These are phyloP conservation scores for Odontocerum albicorne DNA, from an alignment of 2,888 invertebrate species.

Conservation along the genomic window DNA sequence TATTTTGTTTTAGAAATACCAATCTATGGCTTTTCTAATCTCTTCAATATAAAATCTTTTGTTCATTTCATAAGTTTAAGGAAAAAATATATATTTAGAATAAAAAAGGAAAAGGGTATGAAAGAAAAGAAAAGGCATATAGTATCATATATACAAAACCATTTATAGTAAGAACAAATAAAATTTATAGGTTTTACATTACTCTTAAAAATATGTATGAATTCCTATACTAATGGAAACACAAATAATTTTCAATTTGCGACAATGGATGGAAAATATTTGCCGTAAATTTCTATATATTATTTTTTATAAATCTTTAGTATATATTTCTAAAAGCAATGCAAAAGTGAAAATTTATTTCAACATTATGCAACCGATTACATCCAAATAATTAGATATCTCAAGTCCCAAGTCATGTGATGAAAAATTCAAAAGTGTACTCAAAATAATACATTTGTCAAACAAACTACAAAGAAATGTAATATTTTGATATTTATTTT, in stretches of 20 bases:
- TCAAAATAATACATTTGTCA: too few relatives aligned
- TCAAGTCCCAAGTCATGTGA: too few relatives aligned
- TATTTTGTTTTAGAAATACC: too few relatives aligned
- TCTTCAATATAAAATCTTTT: too few relatives aligned
- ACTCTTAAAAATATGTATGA: conserved; percentile 33
- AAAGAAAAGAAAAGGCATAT: conserved; percentile 11
- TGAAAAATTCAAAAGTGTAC: too few relatives aligned
- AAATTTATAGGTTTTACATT: conserved; percentile 33
- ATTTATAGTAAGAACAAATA: conserved; percentile 36
- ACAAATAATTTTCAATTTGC: conserved; percentile 26
- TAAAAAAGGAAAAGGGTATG: too few relatives aligned
- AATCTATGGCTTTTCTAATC: too few relatives aligned
- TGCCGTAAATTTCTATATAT: conserved; percentile 25
- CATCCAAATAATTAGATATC: too few relatives aligned
- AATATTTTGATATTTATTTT: too few relatives aligned
- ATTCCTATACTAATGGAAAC: conserved; percentile 35
- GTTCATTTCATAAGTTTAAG: too few relatives aligned
- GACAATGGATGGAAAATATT: conserved; percentile 31
- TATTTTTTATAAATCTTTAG: conserved; percentile 7
- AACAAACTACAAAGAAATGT: too few relatives aligned
- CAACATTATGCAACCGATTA: conserved; percentile 8
- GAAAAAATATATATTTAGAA: too few relatives aligned
- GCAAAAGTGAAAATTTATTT: conserved; percentile 10
- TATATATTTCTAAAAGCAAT: conserved; percentile 15
- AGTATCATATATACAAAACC: conserved; percentile 34